These are phyloP conservation scores for Crossocerus cetratus DNA, from an alignment of 2,888 invertebrate species.

Conservation along the genomic window DNA sequence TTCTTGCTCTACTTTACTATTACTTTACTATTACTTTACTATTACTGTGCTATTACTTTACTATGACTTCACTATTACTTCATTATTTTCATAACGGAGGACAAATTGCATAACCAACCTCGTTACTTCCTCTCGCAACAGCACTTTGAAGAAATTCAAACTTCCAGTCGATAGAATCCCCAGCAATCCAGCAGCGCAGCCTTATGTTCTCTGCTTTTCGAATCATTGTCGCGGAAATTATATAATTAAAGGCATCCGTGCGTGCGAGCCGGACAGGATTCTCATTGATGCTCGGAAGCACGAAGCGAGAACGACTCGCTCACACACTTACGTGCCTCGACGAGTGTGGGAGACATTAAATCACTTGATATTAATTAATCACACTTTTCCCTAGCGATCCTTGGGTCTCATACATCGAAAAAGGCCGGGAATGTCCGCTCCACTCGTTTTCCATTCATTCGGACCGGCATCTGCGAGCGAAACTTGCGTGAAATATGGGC, in stretches of 20 bases:
- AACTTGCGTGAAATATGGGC: not conserved
- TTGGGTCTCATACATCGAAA: not conserved
- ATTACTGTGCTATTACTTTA: too few species aligned
- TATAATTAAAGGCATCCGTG: conserved; percentile 2
- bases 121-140: too few species aligned
- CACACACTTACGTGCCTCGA: too few species aligned
- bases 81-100: too few species aligned
- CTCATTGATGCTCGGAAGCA: not conserved
- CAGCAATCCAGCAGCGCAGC: too few species aligned
- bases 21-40: too few species aligned
- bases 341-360: not conserved
- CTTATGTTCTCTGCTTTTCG: too few species aligned
- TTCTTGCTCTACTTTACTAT: too few species aligned
- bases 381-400: not conserved
- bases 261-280: not conserved
- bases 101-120: too few species aligned
- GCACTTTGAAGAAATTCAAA: too few species aligned
- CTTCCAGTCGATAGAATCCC: too few species aligned
- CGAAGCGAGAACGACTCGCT: not conserved
- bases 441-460: not conserved
- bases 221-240: not conserved
- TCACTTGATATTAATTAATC: not conserved
- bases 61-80: too few species aligned
- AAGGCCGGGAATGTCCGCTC: not conserved
- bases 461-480: not conserved